Evolutionary conservation across 2,113 vertebrate species (phyloP).

Genomic region (Mormyrus iriodes): DNA sequence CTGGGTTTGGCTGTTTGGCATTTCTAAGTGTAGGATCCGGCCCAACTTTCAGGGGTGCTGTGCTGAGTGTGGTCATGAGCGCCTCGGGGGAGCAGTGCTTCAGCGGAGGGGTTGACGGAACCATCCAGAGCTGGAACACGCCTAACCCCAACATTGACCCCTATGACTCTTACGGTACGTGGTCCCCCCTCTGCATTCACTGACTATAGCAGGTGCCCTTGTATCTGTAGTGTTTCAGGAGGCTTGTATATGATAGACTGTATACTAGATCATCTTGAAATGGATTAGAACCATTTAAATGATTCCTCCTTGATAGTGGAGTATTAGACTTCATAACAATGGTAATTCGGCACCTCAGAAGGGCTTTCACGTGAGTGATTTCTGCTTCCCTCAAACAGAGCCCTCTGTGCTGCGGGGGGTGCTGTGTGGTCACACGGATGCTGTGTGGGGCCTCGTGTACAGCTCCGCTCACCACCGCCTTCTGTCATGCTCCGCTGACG

Average conservation of each 20-base stretch:
- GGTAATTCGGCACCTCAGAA: too few species aligned
- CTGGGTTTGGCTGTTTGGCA: not conserved
- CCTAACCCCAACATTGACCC: conserved; percentile 92
- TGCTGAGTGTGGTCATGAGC: conserved; percentile 96
- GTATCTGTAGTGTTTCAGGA: not conserved
- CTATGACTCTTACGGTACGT: conserved; percentile 89
- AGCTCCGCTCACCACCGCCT: conserved; percentile 82
- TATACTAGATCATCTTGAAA: not conserved
- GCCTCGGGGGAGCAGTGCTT: conserved; percentile 91
- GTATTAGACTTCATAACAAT: not conserved
- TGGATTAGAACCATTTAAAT: not conserved
- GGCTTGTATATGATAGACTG: not conserved
- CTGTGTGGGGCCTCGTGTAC: conserved; percentile 90
- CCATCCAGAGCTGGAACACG: conserved; percentile 94
- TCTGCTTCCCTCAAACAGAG: conserved; percentile 56
- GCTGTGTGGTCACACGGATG: conserved; percentile 82
- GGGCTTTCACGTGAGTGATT: too few species aligned
- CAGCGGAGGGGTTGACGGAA: conserved; percentile 85
- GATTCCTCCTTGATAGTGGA: not conserved
- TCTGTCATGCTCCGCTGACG: conserved; percentile 92
- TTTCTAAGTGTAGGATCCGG: not conserved
- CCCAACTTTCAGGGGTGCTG: conserved; percentile 74
- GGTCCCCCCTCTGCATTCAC: not conserved
- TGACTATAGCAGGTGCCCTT: not conserved
- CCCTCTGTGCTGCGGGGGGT: conserved; percentile 81